A percentile compares a stretch with the other conserved stretches of the same genome.
Evolutionary conservation across 2,888 invertebrate species (phyloP).

Genomic region (Leucophora obtusa): DNA sequence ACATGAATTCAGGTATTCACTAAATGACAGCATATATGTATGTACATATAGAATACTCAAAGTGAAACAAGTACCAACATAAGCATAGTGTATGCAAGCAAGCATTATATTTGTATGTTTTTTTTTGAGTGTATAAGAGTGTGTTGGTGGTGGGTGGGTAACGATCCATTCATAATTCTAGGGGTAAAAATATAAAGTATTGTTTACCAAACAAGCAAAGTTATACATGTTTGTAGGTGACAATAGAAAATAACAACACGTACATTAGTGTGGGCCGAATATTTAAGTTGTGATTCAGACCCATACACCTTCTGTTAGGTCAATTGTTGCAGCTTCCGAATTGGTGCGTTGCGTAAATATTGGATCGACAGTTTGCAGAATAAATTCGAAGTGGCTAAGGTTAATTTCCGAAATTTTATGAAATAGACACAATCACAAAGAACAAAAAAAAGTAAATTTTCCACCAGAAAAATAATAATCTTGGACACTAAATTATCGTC

Average conservation of each 20-base stretch:
- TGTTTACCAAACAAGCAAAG: constrained; percentile 22
- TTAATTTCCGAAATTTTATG: too few relatives aligned
- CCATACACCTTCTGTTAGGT: too few relatives aligned
- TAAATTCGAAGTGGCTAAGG: too few relatives aligned
- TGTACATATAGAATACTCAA: constrained; percentile 10
- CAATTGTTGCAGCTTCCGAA: too few relatives aligned
- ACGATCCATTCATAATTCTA: constrained; percentile 11
- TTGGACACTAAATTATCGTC: too few relatives aligned
- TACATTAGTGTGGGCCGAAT: not conserved
- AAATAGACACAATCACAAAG: too few relatives aligned
- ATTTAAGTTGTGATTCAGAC: too few relatives aligned
- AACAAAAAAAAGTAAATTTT: too few relatives aligned
- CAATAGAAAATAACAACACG: constrained; percentile 20
- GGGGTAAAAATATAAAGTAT: constrained; percentile 12
- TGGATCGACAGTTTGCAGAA: too few relatives aligned
- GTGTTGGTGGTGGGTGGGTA: not conserved
- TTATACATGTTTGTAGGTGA: constrained; percentile 37
- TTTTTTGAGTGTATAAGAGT: not conserved
- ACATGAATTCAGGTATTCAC: constrained; percentile 7
- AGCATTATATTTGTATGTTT: not conserved
- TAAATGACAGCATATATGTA: constrained; percentile 28
- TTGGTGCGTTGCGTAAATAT: too few relatives aligned
- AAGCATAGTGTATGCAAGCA: not conserved
- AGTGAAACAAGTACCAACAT: constrained; percentile 4
- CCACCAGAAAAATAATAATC: too few relatives aligned